Evolutionary conservation across 2,113 vertebrate genomes (phyloP), one percentile per base, ranked within the genome.

Genomic region (Diphyllodes magnificus): DNA sequence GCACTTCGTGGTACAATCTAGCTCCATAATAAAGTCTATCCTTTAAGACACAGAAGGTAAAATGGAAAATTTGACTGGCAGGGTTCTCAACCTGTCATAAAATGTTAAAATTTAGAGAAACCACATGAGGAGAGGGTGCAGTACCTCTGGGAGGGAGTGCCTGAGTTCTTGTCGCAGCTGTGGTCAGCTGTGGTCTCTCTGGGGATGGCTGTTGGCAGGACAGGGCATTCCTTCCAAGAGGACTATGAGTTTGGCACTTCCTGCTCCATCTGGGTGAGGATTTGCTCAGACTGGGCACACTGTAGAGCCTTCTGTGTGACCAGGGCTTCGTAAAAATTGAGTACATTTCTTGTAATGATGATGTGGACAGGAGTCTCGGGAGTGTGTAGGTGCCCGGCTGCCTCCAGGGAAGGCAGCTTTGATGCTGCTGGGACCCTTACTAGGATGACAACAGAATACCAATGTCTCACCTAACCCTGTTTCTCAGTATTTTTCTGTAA

Each of bases 221-320:
- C 71, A 31, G 71, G 65, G 25, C 86, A 70, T 83, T 92, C 71
- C 49, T 90, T 69, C 45, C 2, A 1, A 40, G 44, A 42, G 30
- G 51, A 7, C 27, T 9, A 0, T 0, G 7, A 37, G 19, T 66
- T 66, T 63, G 30, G 35, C 50, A 25, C 60, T 85, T 92, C 25
- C 17, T 0, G 0, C 20, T 15, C 49, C 1, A 0, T 7, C 20
- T 0, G 3, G 18, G 3, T 47, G 44, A 86, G 54, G 33, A 57
- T 51, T 79, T 0, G 0, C 57, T 69, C 42, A 6, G 23, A 28
- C 14, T 7, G 4, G 25, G 28, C 22, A 12, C 4, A 0, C 28
- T 65, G 17, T 7, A 28, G 28, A n/a, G 56, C 44, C 3, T 8
- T 71, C 24, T 64, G 51, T 16, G 56, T 78, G 8, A 1, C 15